Conservation (phyloP, 2,888 invertebrate species). For the Drosophila flavopinicola region DNA sequence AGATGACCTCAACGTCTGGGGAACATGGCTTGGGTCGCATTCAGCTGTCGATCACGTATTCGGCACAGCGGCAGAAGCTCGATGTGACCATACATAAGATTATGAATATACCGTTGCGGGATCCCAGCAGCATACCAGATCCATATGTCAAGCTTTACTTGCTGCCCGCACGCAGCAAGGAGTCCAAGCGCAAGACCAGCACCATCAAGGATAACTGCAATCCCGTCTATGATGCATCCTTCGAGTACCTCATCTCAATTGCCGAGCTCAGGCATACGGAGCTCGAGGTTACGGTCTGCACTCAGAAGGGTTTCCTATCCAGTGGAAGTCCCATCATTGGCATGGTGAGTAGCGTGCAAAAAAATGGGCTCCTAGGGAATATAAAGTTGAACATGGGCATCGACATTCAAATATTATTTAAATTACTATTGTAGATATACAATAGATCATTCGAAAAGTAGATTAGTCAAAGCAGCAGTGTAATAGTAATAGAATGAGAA, state of each 20-base stretch:
- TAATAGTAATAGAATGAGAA: no score
- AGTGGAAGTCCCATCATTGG: constrained; percentile 94
- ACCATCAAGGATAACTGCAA: constrained; percentile 94
- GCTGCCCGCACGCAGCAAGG: constrained; percentile 92
- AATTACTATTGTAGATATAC: no score
- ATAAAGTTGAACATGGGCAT: no score
- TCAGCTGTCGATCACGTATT: constrained; percentile 93
- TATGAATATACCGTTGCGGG: constrained; percentile 92
- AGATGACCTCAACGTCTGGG: constrained; percentile 88
- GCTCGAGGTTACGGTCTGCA: constrained; percentile 94
- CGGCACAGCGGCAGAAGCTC: constrained; percentile 92
- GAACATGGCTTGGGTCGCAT: constrained; percentile 92
- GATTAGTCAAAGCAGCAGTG: no score
- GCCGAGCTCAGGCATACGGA: constrained; percentile 91
- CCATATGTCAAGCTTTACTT: constrained; percentile 95
- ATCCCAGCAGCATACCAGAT: constrained; percentile 93
- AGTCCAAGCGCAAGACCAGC: constrained; percentile 93
- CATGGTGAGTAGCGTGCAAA: constrained; percentile 86
- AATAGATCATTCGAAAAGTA: no score
- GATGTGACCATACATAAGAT: constrained; percentile 95
- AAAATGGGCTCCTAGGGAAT: no score
- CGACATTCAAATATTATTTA: no score
- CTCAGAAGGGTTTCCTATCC: constrained; percentile 92
- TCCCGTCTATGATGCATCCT: constrained; percentile 95
- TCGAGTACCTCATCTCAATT: constrained; percentile 94